Evolutionary conservation across 2,888 invertebrate species (phyloP).

Genomic region (Kryphioiulus occultus): DNA sequence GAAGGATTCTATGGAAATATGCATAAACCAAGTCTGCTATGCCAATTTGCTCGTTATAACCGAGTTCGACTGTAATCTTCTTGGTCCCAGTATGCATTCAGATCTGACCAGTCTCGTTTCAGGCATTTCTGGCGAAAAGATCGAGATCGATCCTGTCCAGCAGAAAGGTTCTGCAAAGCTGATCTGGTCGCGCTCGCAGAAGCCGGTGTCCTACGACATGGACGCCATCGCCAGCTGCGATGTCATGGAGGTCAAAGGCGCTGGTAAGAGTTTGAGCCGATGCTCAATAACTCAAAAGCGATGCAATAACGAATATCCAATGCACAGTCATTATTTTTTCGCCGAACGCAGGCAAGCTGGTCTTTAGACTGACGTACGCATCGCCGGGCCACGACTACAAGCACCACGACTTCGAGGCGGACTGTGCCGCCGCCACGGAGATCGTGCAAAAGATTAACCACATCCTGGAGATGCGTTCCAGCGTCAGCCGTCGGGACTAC

Average conservation of each 20-base stretch:
- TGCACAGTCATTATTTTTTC: too few species aligned
- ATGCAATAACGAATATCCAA: too few species aligned
- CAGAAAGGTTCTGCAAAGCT: conserved; percentile 64
- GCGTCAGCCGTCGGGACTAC: conserved; percentile 82
- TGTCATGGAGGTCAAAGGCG: conserved; percentile 75
- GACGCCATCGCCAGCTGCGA: conserved; percentile 89
- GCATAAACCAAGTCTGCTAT: too few species aligned
- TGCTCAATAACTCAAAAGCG: too few species aligned
- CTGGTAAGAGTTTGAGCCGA: conserved; percentile 59
- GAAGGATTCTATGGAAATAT: too few species aligned
- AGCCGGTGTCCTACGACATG: conserved; percentile 84
- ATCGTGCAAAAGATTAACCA: conserved; percentile 88
- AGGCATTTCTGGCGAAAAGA: conserved; percentile 86
- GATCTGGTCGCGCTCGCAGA: conserved; percentile 70
- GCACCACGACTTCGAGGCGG: conserved; percentile 87
- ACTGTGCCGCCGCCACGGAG: conserved; percentile 76
- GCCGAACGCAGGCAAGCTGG: conserved; percentile 68
- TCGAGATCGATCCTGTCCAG: conserved; percentile 86
- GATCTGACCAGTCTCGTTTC: conserved; percentile 54
- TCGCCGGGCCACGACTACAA: conserved; percentile 71
- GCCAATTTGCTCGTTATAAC: too few species aligned
- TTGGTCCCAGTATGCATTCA: too few species aligned
- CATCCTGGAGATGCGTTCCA: conserved; percentile 82
- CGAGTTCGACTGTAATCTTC: too few species aligned
- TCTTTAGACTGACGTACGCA: conserved; percentile 75